Conservation (phyloP, 2,888 invertebrate species). For the Polydesmus complanatus region DNA sequence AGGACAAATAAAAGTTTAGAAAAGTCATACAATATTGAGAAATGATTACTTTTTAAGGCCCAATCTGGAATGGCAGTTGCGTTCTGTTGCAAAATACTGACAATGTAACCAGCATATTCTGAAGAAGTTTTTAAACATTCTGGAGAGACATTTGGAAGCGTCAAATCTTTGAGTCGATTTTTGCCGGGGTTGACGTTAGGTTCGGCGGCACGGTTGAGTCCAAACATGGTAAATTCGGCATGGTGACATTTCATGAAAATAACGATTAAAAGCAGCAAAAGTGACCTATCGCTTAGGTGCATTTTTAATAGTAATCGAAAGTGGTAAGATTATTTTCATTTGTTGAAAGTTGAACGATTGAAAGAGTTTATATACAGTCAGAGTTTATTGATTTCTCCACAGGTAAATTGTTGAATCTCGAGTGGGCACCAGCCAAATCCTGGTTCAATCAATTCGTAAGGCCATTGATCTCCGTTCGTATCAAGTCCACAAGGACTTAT, state of each 20-base stretch:
- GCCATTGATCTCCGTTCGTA: neutral
- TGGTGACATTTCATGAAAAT: neutral
- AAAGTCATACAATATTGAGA: neutral
- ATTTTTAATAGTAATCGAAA: too few relatives aligned
- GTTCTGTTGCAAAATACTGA: neutral
- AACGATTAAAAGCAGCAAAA: neutral
- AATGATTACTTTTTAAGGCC: neutral
- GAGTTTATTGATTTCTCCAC: neutral
- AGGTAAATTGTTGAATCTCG: too few relatives aligned
- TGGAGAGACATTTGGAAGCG: neutral
- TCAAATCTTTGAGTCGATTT: neutral
- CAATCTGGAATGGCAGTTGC: neutral
- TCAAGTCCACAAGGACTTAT: neutral
- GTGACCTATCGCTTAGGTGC: neutral
- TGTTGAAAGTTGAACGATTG: neutral
- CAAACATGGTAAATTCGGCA: neutral
- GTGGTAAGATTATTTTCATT: neutral
- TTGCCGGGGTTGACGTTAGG: neutral
- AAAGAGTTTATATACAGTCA: neutral
- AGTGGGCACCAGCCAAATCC: neutral
- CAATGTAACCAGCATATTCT: neutral
- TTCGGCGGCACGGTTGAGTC: neutral
- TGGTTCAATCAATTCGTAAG: neutral
- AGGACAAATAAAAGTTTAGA: neutral
- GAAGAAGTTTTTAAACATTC: neutral